These are phyloP conservation scores for Diabrotica balteata DNA, from an alignment of 2,888 invertebrate genomes.

Conservation along the genomic window DNA sequence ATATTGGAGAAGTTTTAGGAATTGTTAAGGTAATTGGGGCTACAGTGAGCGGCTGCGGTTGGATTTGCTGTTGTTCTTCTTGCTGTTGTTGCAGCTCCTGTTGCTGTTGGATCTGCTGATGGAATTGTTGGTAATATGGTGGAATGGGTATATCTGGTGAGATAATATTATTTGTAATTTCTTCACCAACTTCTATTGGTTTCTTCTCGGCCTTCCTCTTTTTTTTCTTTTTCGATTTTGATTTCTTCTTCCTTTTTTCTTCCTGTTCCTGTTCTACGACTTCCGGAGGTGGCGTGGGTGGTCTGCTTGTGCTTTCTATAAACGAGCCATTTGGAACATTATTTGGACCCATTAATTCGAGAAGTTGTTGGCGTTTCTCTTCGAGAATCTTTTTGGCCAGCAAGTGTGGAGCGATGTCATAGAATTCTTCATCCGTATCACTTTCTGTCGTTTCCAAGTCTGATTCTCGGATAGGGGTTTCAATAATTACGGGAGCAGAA, in stretches of 20 bases:
- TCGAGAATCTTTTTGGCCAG: constrained; percentile 75
- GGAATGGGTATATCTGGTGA: constrained; percentile 60
- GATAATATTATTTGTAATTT: constrained; percentile 56
- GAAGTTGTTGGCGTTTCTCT: constrained; percentile 76
- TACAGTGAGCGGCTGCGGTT: constrained; percentile 42
- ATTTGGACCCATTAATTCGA: constrained; percentile 70
- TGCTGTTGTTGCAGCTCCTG: neutral
- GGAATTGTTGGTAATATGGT: constrained; percentile 48
- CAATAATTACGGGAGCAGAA: constrained; percentile 49
- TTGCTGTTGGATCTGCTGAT: constrained; percentile 35
- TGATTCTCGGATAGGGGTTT: constrained; percentile 76
- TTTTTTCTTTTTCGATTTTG: constrained; percentile 64
- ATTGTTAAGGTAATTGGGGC: constrained; percentile 53
- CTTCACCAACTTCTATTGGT: constrained; percentile 58
- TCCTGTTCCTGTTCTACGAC: constrained; percentile 58
- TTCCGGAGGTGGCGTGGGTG: constrained; percentile 67
- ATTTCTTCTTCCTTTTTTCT: constrained; percentile 69
- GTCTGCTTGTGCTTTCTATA: constrained; percentile 68
- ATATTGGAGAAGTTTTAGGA: constrained; percentile 50
- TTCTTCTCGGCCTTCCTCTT: constrained; percentile 62
- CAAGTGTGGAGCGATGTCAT: constrained; percentile 82
- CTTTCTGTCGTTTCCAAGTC: constrained; percentile 86
- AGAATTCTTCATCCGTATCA: constrained; percentile 88
- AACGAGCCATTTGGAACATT: constrained; percentile 60
- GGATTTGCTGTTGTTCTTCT: constrained; percentile 15